Evolutionary conservation across 1,140 invertebrate genomes (phyloP).

Genomic region (Heliconius nattereri): DNA sequence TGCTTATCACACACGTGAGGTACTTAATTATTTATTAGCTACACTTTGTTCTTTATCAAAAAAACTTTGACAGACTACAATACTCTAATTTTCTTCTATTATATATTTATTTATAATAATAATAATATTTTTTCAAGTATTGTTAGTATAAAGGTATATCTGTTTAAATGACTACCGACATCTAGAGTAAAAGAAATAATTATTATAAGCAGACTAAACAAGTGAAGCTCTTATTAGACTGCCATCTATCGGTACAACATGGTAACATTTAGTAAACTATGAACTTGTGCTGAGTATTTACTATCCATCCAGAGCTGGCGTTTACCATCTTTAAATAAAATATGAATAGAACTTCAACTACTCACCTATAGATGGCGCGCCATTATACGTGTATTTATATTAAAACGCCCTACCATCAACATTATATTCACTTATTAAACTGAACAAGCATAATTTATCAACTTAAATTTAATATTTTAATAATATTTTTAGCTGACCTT

Average conservation of each 20-base stretch:
- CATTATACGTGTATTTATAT: not conserved
- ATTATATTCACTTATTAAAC: not conserved
- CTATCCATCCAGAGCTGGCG: not conserved
- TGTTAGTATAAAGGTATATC: not conserved
- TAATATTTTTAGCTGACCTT: not conserved
- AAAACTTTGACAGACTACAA: too few species aligned
- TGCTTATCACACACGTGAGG: too few species aligned
- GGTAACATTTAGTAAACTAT: not conserved
- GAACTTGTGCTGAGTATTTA: not conserved
- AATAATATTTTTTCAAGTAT: too few species aligned
- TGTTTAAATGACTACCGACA: not conserved
- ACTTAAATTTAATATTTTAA: not conserved
- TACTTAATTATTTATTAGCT: too few species aligned
- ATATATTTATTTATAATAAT: too few species aligned
- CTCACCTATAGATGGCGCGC: constrained; percentile 39
- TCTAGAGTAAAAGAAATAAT: not conserved
- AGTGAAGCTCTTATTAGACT: not conserved
- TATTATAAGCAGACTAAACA: not conserved
- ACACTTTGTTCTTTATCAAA: too few species aligned
- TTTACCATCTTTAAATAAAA: not conserved
- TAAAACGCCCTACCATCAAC: not conserved
- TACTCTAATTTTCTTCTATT: too few species aligned
- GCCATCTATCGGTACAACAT: not conserved
- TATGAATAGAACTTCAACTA: constrained; percentile 4
- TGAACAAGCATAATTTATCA: not conserved